Evolutionary conservation across 2,888 invertebrate species (phyloP).

Genomic region (Pseudeuparius sepicola): DNA sequence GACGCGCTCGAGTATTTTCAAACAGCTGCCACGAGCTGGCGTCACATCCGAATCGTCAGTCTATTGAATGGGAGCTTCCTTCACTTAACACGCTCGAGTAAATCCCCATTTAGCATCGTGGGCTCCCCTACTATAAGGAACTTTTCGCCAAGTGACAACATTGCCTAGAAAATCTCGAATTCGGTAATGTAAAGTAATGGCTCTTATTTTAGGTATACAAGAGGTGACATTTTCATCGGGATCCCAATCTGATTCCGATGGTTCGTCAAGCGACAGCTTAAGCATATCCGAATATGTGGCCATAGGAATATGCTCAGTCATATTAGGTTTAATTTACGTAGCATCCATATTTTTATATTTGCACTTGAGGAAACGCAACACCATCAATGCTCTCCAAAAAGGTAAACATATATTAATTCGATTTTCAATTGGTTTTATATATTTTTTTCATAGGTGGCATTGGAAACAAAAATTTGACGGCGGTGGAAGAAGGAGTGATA

Average conservation of each 20-base stretch:
- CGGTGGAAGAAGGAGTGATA: conserved; percentile 57
- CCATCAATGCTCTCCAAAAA: conserved; percentile 27
- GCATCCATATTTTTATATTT: conserved; percentile 76
- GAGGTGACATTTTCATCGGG: conserved; percentile 69
- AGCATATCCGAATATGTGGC: conserved; percentile 70
- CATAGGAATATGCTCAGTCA: conserved; percentile 70
- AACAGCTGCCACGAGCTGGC: too few relatives aligned
- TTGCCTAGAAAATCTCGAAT: too few relatives aligned
- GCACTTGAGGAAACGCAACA: conserved; percentile 59
- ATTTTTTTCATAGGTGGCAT: neutral
- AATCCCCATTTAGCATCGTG: too few relatives aligned
- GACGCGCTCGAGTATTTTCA: too few relatives aligned
- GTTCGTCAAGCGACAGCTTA: conserved; percentile 46
- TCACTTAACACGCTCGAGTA: too few relatives aligned
- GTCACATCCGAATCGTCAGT: too few relatives aligned
- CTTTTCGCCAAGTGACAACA: too few relatives aligned
- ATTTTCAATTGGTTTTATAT: neutral
- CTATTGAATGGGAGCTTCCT: too few relatives aligned
- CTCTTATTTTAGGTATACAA: conserved; percentile 58
- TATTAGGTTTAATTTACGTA: conserved; percentile 80
- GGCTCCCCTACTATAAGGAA: too few relatives aligned
- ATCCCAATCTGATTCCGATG: conserved; percentile 46
- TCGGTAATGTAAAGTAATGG: too few relatives aligned
- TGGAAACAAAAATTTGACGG: conserved; percentile 33
- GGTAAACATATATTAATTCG: conserved; percentile 19